These are phyloP conservation scores for Ips nitidus DNA, from an alignment of 1,140 invertebrate species.

Conservation along the genomic window DNA sequence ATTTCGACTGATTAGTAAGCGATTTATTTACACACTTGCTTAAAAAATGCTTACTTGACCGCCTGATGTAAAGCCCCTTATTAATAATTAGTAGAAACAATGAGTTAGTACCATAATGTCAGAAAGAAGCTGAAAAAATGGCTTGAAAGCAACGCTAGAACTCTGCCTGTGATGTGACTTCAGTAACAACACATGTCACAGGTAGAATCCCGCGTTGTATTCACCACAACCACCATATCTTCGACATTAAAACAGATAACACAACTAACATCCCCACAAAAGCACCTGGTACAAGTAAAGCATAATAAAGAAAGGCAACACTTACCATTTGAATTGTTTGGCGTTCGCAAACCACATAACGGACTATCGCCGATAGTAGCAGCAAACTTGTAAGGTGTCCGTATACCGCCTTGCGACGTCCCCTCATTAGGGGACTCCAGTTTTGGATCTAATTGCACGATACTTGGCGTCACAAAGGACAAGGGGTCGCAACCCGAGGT, in stretches of 20 bases:
- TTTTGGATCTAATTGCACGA: conserved; percentile 35
- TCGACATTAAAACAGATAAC: too few relatives aligned
- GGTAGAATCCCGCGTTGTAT: conserved; percentile 71
- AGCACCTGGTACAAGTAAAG: not conserved
- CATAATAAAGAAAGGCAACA: not conserved
- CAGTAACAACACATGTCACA: conserved; percentile 71
- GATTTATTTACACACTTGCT: too few relatives aligned
- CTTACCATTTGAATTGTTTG: conserved; percentile 30
- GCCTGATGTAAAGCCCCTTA: too few relatives aligned
- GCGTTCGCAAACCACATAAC: conserved; percentile 13
- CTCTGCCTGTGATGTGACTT: conserved; percentile 89
- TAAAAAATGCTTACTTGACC: too few relatives aligned
- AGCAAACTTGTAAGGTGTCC: conserved; percentile 16
- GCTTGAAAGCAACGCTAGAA: conserved; percentile 74
- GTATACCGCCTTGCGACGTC: conserved; percentile 7
- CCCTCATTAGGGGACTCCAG: conserved; percentile 28
- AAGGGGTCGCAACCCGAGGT: conserved; percentile 2
- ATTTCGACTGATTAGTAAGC: too few relatives aligned
- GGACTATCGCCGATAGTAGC: conserved; percentile 24
- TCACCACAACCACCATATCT: conserved; percentile 22
- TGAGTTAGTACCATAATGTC: too few relatives aligned
- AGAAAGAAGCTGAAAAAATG: conserved; percentile 4
- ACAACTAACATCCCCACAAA: not conserved
- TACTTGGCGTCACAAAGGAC: conserved; percentile 11
- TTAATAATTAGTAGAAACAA: too few relatives aligned